Percentiles rank a stretch among this genome's conserved stretches.
These are phyloP conservation scores for Pyralis farinalis DNA, from an alignment of 2,888 invertebrate genomes.

Conservation along the genomic window DNA sequence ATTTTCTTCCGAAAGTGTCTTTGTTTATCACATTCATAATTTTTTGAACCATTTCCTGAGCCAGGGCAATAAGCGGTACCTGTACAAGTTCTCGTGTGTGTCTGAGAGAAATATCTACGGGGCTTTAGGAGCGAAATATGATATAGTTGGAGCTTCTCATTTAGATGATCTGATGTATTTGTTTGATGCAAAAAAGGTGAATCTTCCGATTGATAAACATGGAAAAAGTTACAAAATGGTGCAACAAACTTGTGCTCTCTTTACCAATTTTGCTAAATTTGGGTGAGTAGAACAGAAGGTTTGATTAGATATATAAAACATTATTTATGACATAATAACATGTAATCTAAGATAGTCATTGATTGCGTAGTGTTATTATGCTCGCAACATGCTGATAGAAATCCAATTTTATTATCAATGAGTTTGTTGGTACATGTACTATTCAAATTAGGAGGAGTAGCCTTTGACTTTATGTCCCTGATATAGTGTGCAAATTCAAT, in stretches of 20 bases:
- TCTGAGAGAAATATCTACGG: slow-evolving; percentile 44
- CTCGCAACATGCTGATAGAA: too few relatives aligned
- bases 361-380: too few relatives aligned
- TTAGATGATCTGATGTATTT: slow-evolving; percentile 54
- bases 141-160: slow-evolving; percentile 41
- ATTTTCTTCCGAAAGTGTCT: slow-evolving; percentile 26
- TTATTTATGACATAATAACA: too few relatives aligned
- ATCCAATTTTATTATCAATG: too few relatives aligned
- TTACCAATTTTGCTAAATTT: slow-evolving; percentile 55
- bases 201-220: slow-evolving; percentile 32
- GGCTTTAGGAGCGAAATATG: slow-evolving; percentile 29
- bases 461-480: too few relatives aligned
- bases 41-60: slow-evolving; percentile 24
- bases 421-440: too few relatives aligned
- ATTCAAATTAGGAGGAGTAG: too few relatives aligned
- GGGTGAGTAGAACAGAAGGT: too few relatives aligned
- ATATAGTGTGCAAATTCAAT: too few relatives aligned
- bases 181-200: slow-evolving; percentile 34
- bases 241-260: slow-evolving; percentile 37
- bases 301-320: too few relatives aligned
- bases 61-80: slow-evolving; percentile 21
- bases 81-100: slow-evolving; percentile 42
- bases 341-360: too few relatives aligned
- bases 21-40: slow-evolving; percentile 29
- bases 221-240: slow-evolving; percentile 39